Evolutionary conservation across 2,888 invertebrate genomes (phyloP).

Genomic region (Spodoptera picta): DNA sequence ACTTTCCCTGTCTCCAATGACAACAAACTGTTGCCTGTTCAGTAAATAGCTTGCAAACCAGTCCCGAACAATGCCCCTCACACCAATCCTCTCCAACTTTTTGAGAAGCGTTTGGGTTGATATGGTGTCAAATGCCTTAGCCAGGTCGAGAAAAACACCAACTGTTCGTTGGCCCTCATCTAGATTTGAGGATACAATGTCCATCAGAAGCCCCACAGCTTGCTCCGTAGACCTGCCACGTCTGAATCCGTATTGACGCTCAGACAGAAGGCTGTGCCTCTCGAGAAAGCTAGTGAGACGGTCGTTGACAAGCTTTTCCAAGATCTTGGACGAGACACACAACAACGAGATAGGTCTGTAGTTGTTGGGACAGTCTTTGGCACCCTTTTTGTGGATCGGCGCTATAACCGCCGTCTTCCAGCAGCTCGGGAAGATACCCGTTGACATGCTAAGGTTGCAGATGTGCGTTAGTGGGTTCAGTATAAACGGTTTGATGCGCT

Average conservation of each 20-base stretch:
- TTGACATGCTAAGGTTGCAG: not conserved
- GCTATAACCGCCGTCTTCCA: not conserved
- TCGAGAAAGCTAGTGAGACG: not conserved
- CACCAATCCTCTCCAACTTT: too few species aligned
- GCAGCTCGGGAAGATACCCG: constrained; percentile 1
- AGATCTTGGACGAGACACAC: too few species aligned
- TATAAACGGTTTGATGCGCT: not conserved
- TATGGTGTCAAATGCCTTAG: too few species aligned
- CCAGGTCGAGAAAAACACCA: too few species aligned
- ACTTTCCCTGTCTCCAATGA: not conserved
- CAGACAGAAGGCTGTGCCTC: not conserved
- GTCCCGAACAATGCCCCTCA: not conserved
- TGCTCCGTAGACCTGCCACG: not conserved
- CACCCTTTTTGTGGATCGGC: not conserved
- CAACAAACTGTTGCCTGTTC: not conserved
- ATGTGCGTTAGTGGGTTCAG: not conserved
- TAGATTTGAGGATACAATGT: not conserved
- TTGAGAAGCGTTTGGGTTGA: not conserved
- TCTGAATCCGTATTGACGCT: not conserved
- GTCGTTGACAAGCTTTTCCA: not conserved
- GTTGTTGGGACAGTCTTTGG: constrained; percentile 1
- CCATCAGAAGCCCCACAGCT: not conserved
- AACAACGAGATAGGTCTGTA: not conserved
- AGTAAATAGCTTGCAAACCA: not conserved
- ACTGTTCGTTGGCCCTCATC: not conserved